Percentiles rank a stretch among this genome's conserved stretches.
Evolutionary conservation across 1,140 invertebrate genomes (phyloP).

Genomic region (Trichonephila clavipes): DNA sequence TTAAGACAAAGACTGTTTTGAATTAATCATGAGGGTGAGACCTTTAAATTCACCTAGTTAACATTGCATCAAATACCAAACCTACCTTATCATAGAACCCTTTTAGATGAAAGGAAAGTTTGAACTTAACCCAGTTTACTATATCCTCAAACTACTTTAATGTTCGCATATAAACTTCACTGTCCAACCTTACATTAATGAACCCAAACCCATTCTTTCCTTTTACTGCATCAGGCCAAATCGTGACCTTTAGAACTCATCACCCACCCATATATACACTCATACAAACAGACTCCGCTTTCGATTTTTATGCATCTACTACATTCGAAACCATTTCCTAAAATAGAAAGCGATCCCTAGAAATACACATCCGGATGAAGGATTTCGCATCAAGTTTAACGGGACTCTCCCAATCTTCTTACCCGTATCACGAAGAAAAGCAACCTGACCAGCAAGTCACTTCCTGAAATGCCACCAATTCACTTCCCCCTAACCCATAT

Average conservation of each 20-base stretch:
- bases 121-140: no score
- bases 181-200: neutral
- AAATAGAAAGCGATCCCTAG: neutral
- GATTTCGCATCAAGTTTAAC: constrained; percentile 22
- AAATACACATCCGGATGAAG: constrained; percentile 6
- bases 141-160: neutral
- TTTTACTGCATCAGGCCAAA: neutral
- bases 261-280: neutral
- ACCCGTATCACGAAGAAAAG: constrained; percentile 3
- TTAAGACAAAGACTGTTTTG: no score
- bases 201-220: neutral
- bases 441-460: constrained; percentile 12
- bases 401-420: constrained; percentile 2
- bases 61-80: no score
- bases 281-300: neutral
- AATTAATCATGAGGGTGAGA: no score
- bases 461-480: constrained; percentile 30
- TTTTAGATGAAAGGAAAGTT: no score
- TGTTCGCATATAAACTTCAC: neutral
- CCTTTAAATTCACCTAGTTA: no score
- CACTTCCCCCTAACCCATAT: neutral
- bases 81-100: no score
- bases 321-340: neutral
- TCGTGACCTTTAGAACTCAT: neutral
- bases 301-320: neutral